These are phyloP conservation scores for Notoglanidium macrostoma DNA, from an alignment of 2,797 vertebrate genomes.

Conservation along the genomic window DNA sequence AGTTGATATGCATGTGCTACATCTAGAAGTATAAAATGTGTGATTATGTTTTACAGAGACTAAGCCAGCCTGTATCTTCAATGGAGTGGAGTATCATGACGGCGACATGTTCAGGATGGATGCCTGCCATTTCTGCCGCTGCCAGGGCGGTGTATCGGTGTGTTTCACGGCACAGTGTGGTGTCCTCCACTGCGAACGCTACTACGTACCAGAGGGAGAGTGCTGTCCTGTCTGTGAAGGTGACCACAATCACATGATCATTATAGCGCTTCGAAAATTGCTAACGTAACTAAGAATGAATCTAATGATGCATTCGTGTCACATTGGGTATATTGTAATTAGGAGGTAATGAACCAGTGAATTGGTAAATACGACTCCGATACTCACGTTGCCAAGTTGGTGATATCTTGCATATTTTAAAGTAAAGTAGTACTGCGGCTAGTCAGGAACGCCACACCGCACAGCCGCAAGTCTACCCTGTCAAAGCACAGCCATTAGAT, in stretches of 20 bases:
- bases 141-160: constrained; percentile 86
- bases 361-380: constrained; percentile 19
- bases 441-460: not conserved
- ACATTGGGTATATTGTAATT: constrained; percentile 27
- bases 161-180: constrained; percentile 89
- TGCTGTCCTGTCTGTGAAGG: constrained; percentile 91
- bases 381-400: not conserved
- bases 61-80: constrained; percentile 82
- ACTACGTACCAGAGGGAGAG: constrained; percentile 86
- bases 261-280: constrained; percentile 3
- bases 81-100: constrained; percentile 81
- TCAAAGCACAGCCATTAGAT: not conserved
- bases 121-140: constrained; percentile 85
- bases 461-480: not conserved
- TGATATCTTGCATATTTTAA: constrained; percentile 1
- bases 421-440: not conserved
- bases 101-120: constrained; percentile 90
- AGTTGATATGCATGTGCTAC: not conserved
- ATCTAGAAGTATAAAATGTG: not conserved
- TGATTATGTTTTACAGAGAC: constrained; percentile 74
- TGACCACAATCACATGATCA: constrained; percentile 60
- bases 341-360: constrained; percentile 24
- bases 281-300: not conserved
- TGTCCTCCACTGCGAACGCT: constrained; percentile 81
- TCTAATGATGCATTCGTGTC: constrained; percentile 1